Evolutionary conservation across 2,797 vertebrate genomes (phyloP).

Genomic region (Tenualosa ilisha): DNA sequence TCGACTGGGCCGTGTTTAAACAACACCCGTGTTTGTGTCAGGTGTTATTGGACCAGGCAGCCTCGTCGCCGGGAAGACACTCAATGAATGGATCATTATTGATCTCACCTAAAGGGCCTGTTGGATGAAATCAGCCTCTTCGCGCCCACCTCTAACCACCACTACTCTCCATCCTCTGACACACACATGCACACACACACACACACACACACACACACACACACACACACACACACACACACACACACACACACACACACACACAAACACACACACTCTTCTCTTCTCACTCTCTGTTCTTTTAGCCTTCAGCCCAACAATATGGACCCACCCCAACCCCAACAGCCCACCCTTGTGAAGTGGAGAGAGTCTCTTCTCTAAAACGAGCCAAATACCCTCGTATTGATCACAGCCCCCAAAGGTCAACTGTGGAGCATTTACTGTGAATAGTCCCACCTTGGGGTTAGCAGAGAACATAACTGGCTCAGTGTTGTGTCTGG

Average conservation of each 20-base stretch:
- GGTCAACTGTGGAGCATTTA: conserved; percentile 68
- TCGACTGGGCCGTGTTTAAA: conserved; percentile 40
- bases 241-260: conserved; percentile 29
- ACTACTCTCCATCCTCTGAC: background rate
- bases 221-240: background rate
- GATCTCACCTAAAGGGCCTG: conserved; percentile 68
- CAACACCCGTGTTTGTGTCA: conserved; percentile 48
- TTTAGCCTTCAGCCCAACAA: conserved; percentile 28
- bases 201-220: conserved; percentile 23
- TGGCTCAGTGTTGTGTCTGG: conserved; percentile 41
- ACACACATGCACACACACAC: conserved; percentile 25
- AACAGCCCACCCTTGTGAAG: conserved; percentile 51
- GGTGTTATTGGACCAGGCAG: conserved; percentile 59
- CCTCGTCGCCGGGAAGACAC: conserved; percentile 56
- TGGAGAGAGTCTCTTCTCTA: conserved; percentile 60
- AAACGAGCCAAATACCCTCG: conserved; percentile 63
- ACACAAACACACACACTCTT: background rate
- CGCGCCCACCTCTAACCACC: conserved; percentile 42
- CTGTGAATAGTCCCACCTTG: conserved; percentile 52
- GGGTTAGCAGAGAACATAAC: conserved; percentile 38
- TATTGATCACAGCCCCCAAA: conserved; percentile 65
- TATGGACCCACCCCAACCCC: conserved; percentile 59
- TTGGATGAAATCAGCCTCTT: conserved; percentile 66
- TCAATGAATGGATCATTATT: conserved; percentile 72
- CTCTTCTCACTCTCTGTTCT: conserved; percentile 8